Evolutionary conservation across 2,888 invertebrate genomes (phyloP).

Genomic region (Ametastegia equiseti): DNA sequence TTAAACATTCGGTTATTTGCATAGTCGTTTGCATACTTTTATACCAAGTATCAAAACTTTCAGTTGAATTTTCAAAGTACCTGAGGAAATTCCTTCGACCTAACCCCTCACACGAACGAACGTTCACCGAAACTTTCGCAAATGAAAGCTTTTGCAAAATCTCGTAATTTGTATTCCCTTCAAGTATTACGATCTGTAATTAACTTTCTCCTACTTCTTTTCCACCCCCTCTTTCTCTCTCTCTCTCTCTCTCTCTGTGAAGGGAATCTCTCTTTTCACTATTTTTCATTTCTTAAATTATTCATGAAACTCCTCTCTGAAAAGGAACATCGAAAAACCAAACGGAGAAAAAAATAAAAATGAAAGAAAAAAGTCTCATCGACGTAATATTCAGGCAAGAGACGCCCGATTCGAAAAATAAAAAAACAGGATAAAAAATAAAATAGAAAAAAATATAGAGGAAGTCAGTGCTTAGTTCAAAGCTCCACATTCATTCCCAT

Average conservation of each 20-base stretch:
- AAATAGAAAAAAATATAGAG: too few relatives aligned
- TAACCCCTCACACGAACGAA: too few relatives aligned
- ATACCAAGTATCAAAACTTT: slow-evolving; percentile 38
- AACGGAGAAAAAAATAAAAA: neutral
- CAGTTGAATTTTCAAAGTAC: neutral
- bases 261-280: slow-evolving; percentile 24
- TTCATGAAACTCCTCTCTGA: neutral
- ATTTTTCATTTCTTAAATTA: slow-evolving; percentile 8
- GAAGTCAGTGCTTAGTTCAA: neutral
- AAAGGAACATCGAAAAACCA: neutral
- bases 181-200: slow-evolving; percentile 32
- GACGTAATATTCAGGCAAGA: neutral
- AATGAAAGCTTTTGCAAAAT: slow-evolving; percentile 38
- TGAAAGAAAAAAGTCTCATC: neutral
- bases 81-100: slow-evolving; percentile 8
- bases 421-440: too few relatives aligned
- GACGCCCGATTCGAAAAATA: neutral
- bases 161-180: slow-evolving; percentile 46
- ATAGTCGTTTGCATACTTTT: slow-evolving; percentile 43
- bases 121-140: slow-evolving; percentile 27
- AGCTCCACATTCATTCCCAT: neutral
- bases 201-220: slow-evolving; percentile 24
- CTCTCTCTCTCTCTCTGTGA: neutral
- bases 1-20: slow-evolving; percentile 40
- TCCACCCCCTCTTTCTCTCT: neutral